Evolutionary conservation across 2,888 invertebrate genomes (phyloP).

Genomic region (Leptopilina myrica): DNA sequence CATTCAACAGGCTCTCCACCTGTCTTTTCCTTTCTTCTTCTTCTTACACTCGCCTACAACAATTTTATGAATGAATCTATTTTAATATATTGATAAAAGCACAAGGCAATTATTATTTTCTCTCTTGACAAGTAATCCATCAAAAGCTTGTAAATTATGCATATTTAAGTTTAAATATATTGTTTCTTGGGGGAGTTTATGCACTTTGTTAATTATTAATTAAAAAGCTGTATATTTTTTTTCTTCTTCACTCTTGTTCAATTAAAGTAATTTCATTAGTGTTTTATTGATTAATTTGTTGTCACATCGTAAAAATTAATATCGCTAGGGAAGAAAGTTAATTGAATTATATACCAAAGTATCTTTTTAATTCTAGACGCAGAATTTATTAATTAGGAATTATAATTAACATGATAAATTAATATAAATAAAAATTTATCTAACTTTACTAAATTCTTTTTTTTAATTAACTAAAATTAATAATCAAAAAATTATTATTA

Average conservation of each 20-base stretch:
- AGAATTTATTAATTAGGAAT: too few species aligned
- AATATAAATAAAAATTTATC: too few species aligned
- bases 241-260: neutral
- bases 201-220: neutral
- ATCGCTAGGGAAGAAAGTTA: too few species aligned
- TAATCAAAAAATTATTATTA: too few species aligned
- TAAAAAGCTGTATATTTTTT: neutral
- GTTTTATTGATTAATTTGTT: too few species aligned
- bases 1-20: conserved; percentile 25
- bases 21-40: conserved; percentile 45
- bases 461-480: too few species aligned
- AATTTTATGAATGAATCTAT: conserved; percentile 46
- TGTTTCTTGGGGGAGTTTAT: neutral
- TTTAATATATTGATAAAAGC: neutral
- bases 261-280: neutral
- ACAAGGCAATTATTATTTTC: neutral
- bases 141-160: neutral
- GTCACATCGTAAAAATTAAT: too few species aligned
- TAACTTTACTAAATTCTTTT: too few species aligned
- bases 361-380: too few species aligned
- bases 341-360: too few species aligned
- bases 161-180: neutral
- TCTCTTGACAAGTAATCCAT: neutral
- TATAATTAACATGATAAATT: too few species aligned
- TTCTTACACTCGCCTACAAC: conserved; percentile 48